Percentiles rank a stretch among this genome's conserved stretches.
These are phyloP conservation scores for Stictonetta naevosa DNA, from an alignment of 2,113 vertebrate genomes.

Conservation along the genomic window DNA sequence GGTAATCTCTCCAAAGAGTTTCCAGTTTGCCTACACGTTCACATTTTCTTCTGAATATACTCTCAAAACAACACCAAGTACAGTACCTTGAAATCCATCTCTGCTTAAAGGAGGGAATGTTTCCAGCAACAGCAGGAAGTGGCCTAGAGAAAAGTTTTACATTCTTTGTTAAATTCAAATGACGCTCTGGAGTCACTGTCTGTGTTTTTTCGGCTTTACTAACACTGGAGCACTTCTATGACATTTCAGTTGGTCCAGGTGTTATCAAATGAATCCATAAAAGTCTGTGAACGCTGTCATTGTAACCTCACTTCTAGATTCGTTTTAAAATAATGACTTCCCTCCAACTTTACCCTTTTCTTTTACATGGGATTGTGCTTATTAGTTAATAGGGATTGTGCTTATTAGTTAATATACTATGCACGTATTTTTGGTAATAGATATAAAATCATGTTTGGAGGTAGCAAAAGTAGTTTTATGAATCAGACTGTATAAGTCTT, in stretches of 20 bases:
- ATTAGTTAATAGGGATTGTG: not conserved
- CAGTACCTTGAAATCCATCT: conserved; percentile 69
- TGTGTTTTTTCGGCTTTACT: conserved; percentile 10
- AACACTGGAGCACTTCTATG: not conserved
- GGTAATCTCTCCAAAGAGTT: conserved; percentile 81
- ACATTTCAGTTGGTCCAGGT: not conserved
- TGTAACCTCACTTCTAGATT: not conserved
- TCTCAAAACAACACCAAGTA: conserved; percentile 74
- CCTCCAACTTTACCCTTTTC: not conserved
- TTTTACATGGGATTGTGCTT: not conserved
- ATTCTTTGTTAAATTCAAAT: conserved; percentile 18
- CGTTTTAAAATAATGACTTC: not conserved
- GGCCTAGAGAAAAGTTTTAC: conserved; percentile 56
- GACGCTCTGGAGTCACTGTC: conserved; percentile 8
- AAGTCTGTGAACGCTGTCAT: not conserved
- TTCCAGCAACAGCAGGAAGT: conserved; percentile 75
- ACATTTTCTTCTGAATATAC: conserved; percentile 63
- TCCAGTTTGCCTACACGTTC: conserved; percentile 78
- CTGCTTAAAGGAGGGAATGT: conserved; percentile 53
- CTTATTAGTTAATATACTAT: not conserved
- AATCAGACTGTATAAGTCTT: not conserved
- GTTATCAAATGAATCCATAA: not conserved
- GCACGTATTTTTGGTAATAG: not conserved
- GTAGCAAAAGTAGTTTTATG: not conserved
- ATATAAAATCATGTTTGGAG: not conserved